These are phyloP conservation scores for Bathynomus jamesi DNA, from an alignment of 1,140 invertebrate genomes.

Conservation along the genomic window DNA sequence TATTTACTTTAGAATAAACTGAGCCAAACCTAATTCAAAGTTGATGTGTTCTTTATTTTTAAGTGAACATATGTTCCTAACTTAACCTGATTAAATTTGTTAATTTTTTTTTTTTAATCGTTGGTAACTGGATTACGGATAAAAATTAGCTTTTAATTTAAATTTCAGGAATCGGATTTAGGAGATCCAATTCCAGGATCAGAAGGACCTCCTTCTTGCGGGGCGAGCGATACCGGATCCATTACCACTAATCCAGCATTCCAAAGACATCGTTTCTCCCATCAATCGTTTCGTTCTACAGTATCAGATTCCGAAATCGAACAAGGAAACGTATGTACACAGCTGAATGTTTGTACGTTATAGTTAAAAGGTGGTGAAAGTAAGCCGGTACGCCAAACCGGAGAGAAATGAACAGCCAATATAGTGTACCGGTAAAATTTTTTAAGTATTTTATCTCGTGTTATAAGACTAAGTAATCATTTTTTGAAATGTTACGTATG, in stretches of 20 bases:
- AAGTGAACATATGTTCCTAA: no score
- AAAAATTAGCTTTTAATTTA: not conserved
- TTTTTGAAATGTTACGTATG: no score
- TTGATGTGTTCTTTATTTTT: no score
- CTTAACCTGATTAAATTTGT: no score
- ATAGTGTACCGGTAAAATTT: no score
- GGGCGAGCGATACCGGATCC: conserved; percentile 61
- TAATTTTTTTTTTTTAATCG: not conserved
- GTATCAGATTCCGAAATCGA: conserved; percentile 37
- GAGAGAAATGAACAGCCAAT: no score
- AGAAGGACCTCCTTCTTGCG: conserved; percentile 44
- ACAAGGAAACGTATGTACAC: conserved; percentile 36
- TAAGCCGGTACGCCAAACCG: no score
- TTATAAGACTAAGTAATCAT: no score
- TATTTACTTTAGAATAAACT: conserved; percentile 15
- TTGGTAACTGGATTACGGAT: not conserved
- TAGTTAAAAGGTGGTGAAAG: no score
- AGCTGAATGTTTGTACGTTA: no score
- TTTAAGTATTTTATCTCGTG: no score
- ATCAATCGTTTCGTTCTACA: conserved; percentile 40
- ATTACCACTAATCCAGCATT: conserved; percentile 71
- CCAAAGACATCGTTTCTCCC: conserved; percentile 45
- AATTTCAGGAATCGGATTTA: not conserved
- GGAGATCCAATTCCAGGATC: conserved; percentile 35
- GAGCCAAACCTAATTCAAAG: no score